Base-by-base conservation (phyloP, 2,888 invertebrate species). In the Euspilapteryx auroguttella region DNA sequence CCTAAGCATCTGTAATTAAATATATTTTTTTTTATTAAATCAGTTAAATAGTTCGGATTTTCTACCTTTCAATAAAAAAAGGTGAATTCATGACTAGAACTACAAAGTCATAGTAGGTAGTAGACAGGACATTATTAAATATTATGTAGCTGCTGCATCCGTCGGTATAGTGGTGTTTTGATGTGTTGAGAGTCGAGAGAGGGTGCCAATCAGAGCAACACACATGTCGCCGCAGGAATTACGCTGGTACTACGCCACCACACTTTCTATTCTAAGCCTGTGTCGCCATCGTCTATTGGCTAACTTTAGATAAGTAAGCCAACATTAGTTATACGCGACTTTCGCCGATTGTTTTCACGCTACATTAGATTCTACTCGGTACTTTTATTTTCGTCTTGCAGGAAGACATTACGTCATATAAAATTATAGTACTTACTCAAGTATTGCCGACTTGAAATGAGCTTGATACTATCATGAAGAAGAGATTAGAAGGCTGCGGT, bases 291-390 rank as follows among this genome's bases (percentile, higher is more conserved):
- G 46, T 50, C 57, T 62, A 68, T 71, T 66, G 69, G 63, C 54
- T 58, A 65, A 61, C 61, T 59, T 55, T n/a, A n/a, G n/a, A n/a
- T n/a, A n/a, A n/a, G n/a, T n/a, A n/a, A n/a, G n/a, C n/a, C n/a
- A n/a, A n/a, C n/a, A 51, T 48, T 45, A 42, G 8, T 55, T 58
- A 58, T 55, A 55, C 49, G 54, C 53, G 55, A 71, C 73, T 75
- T 75, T 75, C 75, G 69, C 75, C 69, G 58, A 73, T 73, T 73
- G 75, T 73, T 71, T 73, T 69, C 68, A 71, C 62, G 66, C 58
- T 58, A 53, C 58, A 71, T 64, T 68, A 61, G 53, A 53, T 56
- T 50, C 27, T 31, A 31, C 32, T 13, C 17, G 17, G 8, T 17
- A 6, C 17, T 17, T 17, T n/a, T n/a, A n/a, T n/a, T n/a, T n/a